A percentile compares a stretch with the other conserved stretches of the same genome.
phyloP scores from a whole-genome alignment of 2,888 invertebrate genomes.

The Ennomos fuscantarius region DNA sequence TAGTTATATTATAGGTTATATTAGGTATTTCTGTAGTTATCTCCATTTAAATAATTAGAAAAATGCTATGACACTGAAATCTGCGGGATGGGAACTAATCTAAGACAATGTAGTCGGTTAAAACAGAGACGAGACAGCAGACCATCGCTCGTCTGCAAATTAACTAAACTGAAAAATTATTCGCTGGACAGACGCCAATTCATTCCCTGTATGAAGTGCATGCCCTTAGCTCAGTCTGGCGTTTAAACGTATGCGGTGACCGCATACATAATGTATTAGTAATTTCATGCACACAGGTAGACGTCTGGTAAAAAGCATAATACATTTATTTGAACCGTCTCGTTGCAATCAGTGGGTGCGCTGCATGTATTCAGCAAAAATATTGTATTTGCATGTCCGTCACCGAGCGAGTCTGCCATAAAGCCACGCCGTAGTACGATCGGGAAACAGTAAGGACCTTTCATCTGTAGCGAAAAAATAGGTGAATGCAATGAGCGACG shows the following conservation, averaged over 20 bases:
- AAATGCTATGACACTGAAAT: too few relatives aligned
- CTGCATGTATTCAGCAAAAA: slow-evolving; percentile 31
- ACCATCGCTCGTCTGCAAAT: slow-evolving; percentile 17
- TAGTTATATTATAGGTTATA: too few relatives aligned
- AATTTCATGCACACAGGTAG: slow-evolving; percentile 38
- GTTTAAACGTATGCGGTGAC: slow-evolving; percentile 35
- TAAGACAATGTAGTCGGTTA: background rate
- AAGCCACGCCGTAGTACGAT: slow-evolving; percentile 31
- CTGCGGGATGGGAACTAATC: background rate
- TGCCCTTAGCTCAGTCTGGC: slow-evolving; percentile 29
- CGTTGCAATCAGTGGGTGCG: slow-evolving; percentile 48
- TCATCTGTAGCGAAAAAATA: too few relatives aligned
- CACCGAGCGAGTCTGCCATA: slow-evolving; percentile 44
- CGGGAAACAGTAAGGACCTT: background rate
- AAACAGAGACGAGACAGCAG: slow-evolving; percentile 14
- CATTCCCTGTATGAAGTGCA: slow-evolving; percentile 20
- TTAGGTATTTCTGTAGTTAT: too few relatives aligned
- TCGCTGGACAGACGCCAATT: slow-evolving; percentile 30
- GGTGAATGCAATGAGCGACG: too few relatives aligned
- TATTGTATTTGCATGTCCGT: slow-evolving; percentile 32
- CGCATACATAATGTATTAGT: slow-evolving; percentile 38
- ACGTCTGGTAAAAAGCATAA: slow-evolving; percentile 41
- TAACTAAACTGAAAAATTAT: slow-evolving; percentile 26
- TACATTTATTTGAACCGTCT: slow-evolving; percentile 38
- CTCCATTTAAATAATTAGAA: too few relatives aligned